These are phyloP conservation scores for Oryzias melastigma DNA, from an alignment of 2,113 vertebrate species.

Conservation along the genomic window DNA sequence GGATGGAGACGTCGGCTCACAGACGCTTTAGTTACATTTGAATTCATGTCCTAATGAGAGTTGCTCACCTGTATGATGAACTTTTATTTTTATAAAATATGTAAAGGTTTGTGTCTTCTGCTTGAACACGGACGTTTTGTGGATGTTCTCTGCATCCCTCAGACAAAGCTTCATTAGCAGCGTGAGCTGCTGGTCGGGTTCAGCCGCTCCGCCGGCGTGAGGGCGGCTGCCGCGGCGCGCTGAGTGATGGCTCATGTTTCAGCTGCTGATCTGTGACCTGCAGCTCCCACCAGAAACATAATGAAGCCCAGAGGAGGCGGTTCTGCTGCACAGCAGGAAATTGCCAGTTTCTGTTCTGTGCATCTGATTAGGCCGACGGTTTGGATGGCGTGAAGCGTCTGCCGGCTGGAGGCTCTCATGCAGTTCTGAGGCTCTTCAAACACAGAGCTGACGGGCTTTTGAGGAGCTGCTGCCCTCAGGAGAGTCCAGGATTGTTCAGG, in stretches of 20 bases:
- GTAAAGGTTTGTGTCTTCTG: too few relatives aligned
- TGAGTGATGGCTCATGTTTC: conserved; percentile 50
- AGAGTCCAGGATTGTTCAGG: too few relatives aligned
- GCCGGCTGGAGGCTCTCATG: too few relatives aligned
- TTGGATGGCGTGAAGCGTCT: too few relatives aligned
- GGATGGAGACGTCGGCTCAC: conserved; percentile 39
- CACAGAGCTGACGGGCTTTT: too few relatives aligned
- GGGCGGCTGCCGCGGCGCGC: conserved; percentile 3
- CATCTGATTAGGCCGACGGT: not conserved
- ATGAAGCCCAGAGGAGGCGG: conserved; percentile 1
- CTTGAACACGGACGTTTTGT: too few relatives aligned
- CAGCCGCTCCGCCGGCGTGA: conserved; percentile 4
- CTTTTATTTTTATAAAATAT: not conserved
- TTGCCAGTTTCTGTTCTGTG: not conserved
- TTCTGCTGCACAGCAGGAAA: not conserved
- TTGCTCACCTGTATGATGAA: conserved; percentile 29
- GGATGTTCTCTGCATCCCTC: too few relatives aligned
- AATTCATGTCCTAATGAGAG: conserved; percentile 59
- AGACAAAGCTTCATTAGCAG: too few relatives aligned
- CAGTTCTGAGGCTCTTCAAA: too few relatives aligned
- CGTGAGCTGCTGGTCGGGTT: not conserved
- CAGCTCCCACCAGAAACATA: not conserved
- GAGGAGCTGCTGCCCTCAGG: too few relatives aligned
- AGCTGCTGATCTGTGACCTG: conserved; percentile 38
- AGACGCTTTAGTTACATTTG: conserved; percentile 64